Evolutionary conservation across 2,113 vertebrate species (phyloP), one percentile per base, ranked within the genome.

Genomic region (Ranitomeya variabilis): DNA sequence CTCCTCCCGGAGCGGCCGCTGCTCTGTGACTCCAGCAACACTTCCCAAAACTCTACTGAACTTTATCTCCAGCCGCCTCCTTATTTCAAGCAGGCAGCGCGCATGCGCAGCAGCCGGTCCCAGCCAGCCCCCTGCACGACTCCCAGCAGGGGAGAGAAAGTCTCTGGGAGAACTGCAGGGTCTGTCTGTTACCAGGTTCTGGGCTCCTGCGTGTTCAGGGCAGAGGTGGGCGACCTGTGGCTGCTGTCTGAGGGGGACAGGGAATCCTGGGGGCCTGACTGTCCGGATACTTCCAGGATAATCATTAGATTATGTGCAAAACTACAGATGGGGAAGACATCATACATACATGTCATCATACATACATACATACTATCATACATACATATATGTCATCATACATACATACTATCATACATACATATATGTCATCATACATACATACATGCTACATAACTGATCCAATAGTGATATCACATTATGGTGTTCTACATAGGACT

Each of bases 61-160:
- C 94, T 93, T 94, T 93, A 91, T 89, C 91, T 93, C 91, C 92
- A 92, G 94, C 94, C 94, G 95, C 95, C 97, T 97, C 96, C 97
- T 97, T 98, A 98, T 97, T 95, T 94, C 94, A 95, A 95, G 92
- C 93, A 92, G 92, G 93, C 92, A 92, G 90, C 91, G 91, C 92
- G 86, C 94, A 90, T 91, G 90, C 92, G 92, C 94, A 94, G 92
- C 26, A 85, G 87, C 45, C 31, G n/a, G 87, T 37, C 54, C n/a
- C 95, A 79, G 87, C 45, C 67, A 45, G 80, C 67, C 54, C 51
- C 95, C 91, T 88, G 67, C 89, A 87, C 92, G 91, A 93, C 91
- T 37, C 81, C 13, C 87, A 21, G 21, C 54, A 26, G 73, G 21
- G 67, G 66, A 54, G 62, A 80, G 55, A 80, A 80, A 80, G 64